Percentiles rank a stretch among this genome's conserved stretches.
Evolutionary conservation across 1,140 invertebrate genomes (phyloP).

Genomic region (Anastatus disparis): DNA sequence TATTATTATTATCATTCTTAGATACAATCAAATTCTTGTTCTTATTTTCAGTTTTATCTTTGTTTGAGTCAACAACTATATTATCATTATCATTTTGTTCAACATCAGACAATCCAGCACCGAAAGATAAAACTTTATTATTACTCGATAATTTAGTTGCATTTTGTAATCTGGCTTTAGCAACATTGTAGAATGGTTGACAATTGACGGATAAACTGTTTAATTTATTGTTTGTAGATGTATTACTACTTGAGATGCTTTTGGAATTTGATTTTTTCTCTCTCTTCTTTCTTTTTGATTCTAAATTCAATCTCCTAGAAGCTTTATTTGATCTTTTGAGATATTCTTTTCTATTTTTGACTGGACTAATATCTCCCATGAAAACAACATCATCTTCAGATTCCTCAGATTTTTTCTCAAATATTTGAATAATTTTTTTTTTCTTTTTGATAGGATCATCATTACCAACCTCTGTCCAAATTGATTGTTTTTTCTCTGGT

Average conservation of each 20-base stretch:
- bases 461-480: neutral
- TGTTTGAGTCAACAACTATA: neutral
- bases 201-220: conserved; percentile 29
- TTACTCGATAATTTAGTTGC: too few species aligned
- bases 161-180: neutral
- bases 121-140: neutral
- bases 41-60: too few species aligned
- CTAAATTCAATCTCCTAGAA: neutral
- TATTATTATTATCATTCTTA: neutral
- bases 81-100: neutral
- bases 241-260: neutral
- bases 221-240: neutral
- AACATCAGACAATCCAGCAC: neutral
- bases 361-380: neutral
- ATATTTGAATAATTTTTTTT: neutral
- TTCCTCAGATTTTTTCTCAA: neutral
- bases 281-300: too few species aligned
- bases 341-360: neutral
- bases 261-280: too few species aligned
- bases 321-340: neutral
- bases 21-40: neutral
- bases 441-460: neutral
- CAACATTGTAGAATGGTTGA: neutral
- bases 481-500: neutral
- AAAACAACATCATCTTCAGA: neutral